phyloP scores from a whole-genome alignment of 2,113 vertebrate genomes.

The Channa maculata region DNA sequence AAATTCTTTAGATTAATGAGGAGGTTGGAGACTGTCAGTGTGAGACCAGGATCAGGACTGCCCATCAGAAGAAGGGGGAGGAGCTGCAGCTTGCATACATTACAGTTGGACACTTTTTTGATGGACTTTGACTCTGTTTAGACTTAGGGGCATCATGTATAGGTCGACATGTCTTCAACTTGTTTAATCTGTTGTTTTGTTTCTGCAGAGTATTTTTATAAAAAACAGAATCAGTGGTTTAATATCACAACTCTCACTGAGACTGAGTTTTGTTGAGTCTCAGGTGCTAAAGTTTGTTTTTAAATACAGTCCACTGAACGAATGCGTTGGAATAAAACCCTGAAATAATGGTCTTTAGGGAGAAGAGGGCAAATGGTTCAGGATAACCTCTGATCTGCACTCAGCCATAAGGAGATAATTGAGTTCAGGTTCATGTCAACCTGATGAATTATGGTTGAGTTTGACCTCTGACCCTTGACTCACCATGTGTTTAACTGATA shows the following conservation, averaged over 20 bases:
- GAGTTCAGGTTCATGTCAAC: conserved; percentile 10
- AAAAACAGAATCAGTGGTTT: no score
- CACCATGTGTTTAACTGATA: neutral
- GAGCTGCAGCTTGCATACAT: neutral
- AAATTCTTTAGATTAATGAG: no score
- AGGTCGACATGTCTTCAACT: conserved; percentile 12
- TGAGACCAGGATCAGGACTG: no score
- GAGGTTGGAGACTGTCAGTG: no score
- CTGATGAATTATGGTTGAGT: neutral
- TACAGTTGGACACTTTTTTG: neutral
- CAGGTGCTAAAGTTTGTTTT: no score
- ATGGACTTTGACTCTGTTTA: neutral
- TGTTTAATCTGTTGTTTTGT: no score
- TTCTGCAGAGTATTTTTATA: no score
- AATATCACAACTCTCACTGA: no score
- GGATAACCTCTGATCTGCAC: neutral
- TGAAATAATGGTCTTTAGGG: no score
- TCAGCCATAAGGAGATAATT: conserved; percentile 5
- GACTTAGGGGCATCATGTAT: conserved; percentile 36
- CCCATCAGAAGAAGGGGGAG: neutral
- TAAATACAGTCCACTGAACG: no score
- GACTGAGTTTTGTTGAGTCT: no score
- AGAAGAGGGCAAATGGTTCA: neutral
- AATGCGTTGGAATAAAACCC: no score
- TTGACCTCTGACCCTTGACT: neutral